phyloP scores from a whole-genome alignment of 2,888 invertebrate species.

The Watsonalla binaria region DNA sequence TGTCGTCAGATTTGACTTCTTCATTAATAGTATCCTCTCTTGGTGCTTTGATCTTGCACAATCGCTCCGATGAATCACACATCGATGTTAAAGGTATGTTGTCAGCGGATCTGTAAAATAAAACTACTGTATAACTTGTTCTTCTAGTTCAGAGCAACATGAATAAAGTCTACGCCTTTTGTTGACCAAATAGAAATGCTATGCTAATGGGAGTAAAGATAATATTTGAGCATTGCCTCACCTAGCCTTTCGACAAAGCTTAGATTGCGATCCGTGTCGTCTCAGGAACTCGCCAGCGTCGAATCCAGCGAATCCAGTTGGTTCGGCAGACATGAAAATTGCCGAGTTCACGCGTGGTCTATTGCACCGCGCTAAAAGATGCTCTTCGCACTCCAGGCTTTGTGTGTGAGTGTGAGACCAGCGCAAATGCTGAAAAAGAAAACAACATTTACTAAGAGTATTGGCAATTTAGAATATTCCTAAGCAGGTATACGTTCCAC shows the following conservation, averaged over 20 bases:
- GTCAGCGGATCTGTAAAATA: constrained; percentile 61
- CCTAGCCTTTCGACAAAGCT: constrained; percentile 88
- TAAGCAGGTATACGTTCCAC: too few relatives aligned
- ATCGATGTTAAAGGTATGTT: constrained; percentile 69
- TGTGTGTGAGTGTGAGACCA: constrained; percentile 83
- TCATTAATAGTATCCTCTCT: constrained; percentile 71
- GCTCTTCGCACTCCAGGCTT: constrained; percentile 81
- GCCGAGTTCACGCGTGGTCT: constrained; percentile 91
- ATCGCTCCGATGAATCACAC: constrained; percentile 73
- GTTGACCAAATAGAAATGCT: too few relatives aligned
- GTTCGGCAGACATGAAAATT: constrained; percentile 88
- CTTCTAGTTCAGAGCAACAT: too few relatives aligned
- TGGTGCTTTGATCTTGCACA: constrained; percentile 61
- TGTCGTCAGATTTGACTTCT: constrained; percentile 70
- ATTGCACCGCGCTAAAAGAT: constrained; percentile 74
- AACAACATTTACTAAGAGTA: too few relatives aligned
- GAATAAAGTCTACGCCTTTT: too few relatives aligned
- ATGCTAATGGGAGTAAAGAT: too few relatives aligned
- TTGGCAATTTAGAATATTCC: too few relatives aligned
- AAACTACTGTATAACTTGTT: not conserved
- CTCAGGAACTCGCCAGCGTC: constrained; percentile 89
- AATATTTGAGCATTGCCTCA: constrained; percentile 19
- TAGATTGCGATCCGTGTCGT: constrained; percentile 88
- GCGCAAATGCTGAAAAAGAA: constrained; percentile 81
- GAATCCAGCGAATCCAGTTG: constrained; percentile 86